Evolutionary conservation across 2,797 vertebrate species (phyloP), one percentile per base, ranked within the genome.

Genomic region (Darevskia nairensis): DNA sequence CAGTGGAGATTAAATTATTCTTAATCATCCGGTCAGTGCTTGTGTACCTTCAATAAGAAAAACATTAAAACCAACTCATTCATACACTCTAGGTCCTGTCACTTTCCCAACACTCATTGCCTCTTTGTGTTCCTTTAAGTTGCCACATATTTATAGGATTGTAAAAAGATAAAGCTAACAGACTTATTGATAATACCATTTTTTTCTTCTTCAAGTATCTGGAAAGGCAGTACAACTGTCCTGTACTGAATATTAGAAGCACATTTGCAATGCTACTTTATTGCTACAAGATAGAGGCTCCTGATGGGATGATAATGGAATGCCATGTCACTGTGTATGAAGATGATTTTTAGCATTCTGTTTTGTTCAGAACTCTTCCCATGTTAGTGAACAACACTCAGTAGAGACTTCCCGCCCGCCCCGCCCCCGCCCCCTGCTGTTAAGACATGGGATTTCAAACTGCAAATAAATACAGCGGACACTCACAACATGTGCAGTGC

Each of bases 1-100:
- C 96, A 97, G 96, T 97, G 96, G 95, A 97, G 95, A 96, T 96
- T 95, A 97, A 97, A 93, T 94, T 95, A 93, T n/a, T 89, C 93
- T 96, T 96, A 95, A 94, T 96, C 95, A 94, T 95, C 95, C 95
- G 93, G 94, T 96, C 94, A 96, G 93, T 95, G 94, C 92, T 94
- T 96, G 92, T 96, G 94, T 95, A 96, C 91, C 94, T 95, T 95
- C 90, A 95, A 95, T 93, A 95, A 91, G 93, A 95, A 95, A 94
- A 72, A 44, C 89, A 92, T 90, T 93, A 93, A 92, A 95, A 95
- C 94, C 94, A 94, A 93, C 91, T 92, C 94, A 95, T 92, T 94
- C 96, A 96, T 96, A 97, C 97, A 96, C 97, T 96, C 96, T 84
- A 94, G 93, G 93, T 91, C 91, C 91, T 87, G 76, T 83, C 92